A percentile compares a stretch with the other conserved stretches of the same genome.
These are phyloP conservation scores for Zygogramma bicolorata DNA, from an alignment of 2,888 invertebrate genomes.

Conservation along the genomic window DNA sequence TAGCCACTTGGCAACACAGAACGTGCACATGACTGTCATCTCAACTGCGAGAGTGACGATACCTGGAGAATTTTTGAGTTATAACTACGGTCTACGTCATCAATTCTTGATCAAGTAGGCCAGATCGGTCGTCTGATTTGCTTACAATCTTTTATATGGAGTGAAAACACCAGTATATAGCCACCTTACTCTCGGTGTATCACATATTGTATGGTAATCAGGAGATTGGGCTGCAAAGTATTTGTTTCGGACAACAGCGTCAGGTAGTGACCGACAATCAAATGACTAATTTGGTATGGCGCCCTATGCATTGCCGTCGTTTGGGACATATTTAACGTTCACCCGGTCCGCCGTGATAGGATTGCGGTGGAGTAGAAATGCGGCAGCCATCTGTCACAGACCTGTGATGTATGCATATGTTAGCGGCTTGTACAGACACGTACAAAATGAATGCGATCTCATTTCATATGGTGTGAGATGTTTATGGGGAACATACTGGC, in stretches of 20 bases:
- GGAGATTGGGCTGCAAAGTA: constrained; percentile 54
- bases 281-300: constrained; percentile 56
- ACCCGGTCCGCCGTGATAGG: constrained; percentile 43
- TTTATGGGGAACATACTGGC: background rate
- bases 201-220: no score
- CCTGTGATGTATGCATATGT: constrained; percentile 60
- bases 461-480: background rate
- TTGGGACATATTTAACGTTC: constrained; percentile 57
- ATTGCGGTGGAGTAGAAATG: constrained; percentile 56
- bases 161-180: no score
- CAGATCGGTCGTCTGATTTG: no score
- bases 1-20: no score
- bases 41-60: no score
- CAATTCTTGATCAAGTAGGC: no score
- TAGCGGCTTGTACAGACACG: constrained; percentile 44
- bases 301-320: constrained; percentile 55
- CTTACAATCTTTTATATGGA: no score
- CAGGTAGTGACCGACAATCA: constrained; percentile 61
- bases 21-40: no score
- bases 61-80: no score
- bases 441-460: constrained; percentile 16
- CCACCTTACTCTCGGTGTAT: no score
- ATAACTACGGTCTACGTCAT: no score
- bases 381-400: constrained; percentile 60
- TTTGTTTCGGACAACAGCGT: constrained; percentile 58